phyloP scores from a whole-genome alignment of 2,113 vertebrate genomes.

The Notechis scutatus region DNA sequence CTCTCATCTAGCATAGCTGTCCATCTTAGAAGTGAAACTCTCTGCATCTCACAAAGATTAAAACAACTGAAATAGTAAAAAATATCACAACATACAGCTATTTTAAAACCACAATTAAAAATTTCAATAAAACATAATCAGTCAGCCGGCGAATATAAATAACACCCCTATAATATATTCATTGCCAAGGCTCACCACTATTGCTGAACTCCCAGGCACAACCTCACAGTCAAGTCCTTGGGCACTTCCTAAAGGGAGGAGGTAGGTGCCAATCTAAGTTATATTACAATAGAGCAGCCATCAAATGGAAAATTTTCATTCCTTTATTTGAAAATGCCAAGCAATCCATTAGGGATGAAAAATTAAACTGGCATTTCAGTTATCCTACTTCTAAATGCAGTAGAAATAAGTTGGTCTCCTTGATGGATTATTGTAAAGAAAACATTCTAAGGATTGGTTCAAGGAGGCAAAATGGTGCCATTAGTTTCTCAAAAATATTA shows the following conservation, averaged over 20 bases:
- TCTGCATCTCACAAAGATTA: neutral
- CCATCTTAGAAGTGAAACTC: neutral
- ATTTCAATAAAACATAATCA: neutral
- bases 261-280: neutral
- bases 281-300: neutral
- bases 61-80: neutral
- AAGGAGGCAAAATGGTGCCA: neutral
- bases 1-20: neutral
- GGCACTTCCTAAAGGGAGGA: neutral
- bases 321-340: neutral
- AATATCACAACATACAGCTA: neutral
- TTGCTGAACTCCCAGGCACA: neutral
- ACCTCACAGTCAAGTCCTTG: neutral
- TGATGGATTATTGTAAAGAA: neutral
- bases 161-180: neutral
- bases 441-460: neutral
- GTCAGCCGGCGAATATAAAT: neutral
- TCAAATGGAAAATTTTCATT: neutral
- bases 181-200: neutral
- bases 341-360: neutral
- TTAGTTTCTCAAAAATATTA: neutral
- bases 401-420: neutral
- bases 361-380: neutral
- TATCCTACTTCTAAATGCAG: neutral
- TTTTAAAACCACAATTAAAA: neutral